Percentiles rank a stretch among this genome's conserved stretches.
phyloP scores from a whole-genome alignment of 2,888 invertebrate genomes.

The Exocentrus adspersus region DNA sequence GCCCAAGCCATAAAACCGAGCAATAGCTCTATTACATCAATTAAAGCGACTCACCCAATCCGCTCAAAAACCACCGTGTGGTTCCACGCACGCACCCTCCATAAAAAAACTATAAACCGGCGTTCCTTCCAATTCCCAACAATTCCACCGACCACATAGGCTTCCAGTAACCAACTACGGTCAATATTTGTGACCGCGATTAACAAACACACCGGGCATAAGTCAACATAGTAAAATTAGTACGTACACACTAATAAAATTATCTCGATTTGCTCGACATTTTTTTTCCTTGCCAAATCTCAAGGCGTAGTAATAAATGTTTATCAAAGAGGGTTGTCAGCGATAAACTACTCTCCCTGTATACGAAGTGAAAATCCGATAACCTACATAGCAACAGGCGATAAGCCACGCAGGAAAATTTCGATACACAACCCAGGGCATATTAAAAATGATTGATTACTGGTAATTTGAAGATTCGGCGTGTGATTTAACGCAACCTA shows the following conservation, averaged over 20 bases:
- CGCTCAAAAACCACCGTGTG: neutral
- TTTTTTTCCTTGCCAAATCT: slow-evolving; percentile 7
- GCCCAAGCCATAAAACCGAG: neutral
- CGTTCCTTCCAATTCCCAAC: neutral
- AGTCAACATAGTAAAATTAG: slow-evolving; percentile 26
- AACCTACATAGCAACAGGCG: no score
- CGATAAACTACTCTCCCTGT: no score
- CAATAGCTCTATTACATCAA: neutral
- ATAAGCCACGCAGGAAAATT: no score
- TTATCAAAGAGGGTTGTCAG: neutral
- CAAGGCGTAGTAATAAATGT: slow-evolving; percentile 1
- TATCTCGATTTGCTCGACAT: slow-evolving; percentile 14
- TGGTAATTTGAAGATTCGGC: neutral
- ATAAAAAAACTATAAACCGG: neutral
- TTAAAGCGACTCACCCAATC: neutral
- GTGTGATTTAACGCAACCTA: neutral
- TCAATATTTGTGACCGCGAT: slow-evolving; percentile 22
- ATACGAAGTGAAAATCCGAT: no score
- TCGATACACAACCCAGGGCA: no score
- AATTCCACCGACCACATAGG: neutral
- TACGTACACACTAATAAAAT: slow-evolving; percentile 23
- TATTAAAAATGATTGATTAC: neutral
- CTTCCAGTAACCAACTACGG: slow-evolving; percentile 13
- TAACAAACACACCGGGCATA: slow-evolving; percentile 20
- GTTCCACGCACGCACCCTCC: neutral